Evolutionary conservation across 2,797 vertebrate species (phyloP), one percentile per base, ranked within the genome.

Genomic region (Melopsittacus undulatus): DNA sequence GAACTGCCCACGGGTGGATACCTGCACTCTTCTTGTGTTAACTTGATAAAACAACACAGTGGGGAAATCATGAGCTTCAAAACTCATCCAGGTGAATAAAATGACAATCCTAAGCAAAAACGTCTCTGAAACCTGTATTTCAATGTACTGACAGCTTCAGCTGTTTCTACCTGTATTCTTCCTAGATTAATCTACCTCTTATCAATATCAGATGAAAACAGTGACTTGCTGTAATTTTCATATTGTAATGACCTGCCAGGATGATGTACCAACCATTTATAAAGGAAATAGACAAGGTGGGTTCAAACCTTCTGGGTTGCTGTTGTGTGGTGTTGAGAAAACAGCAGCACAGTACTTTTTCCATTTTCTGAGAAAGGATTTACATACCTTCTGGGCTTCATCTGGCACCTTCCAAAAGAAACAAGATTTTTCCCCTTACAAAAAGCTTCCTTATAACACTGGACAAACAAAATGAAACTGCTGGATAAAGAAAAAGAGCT

Each of bases 1-100:
- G 1, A 63, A 29, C 30, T 20, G 27, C n/a, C 26, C 3, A 0
- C 0, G 0, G 63, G 34, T 46, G 8, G 13, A 36, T 57, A 30
- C 10, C 36, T 48, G 34, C 16, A 23, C 26, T 67, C 15, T 43
- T 73, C 76, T 43, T 87, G 22, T 54, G 51, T 67, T 36, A 79
- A 82, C 72, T 76, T 46, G 56, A 54, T 85, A 30, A 48, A 92
- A 36, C 26, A 64, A 73, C 36, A 5, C 9, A 42, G 27, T 13
- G 14, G 38, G 38, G 45, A 87, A 91, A 59, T 29, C 2, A 38
- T 1, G 1, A 91, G 21, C 72, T 69, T 92, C 59, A n/a, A 51
- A 87, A 81, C 14, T 56, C 30, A 45, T 23, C 16, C 20, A 56
- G 21, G 13, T 51, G 45, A 38, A 63, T 67, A 68, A 54, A 14